A percentile compares a stretch with the other conserved stretches of the same genome.
phyloP scores from a whole-genome alignment of 2,797 vertebrate species.

The Denticeps clupeoides region DNA sequence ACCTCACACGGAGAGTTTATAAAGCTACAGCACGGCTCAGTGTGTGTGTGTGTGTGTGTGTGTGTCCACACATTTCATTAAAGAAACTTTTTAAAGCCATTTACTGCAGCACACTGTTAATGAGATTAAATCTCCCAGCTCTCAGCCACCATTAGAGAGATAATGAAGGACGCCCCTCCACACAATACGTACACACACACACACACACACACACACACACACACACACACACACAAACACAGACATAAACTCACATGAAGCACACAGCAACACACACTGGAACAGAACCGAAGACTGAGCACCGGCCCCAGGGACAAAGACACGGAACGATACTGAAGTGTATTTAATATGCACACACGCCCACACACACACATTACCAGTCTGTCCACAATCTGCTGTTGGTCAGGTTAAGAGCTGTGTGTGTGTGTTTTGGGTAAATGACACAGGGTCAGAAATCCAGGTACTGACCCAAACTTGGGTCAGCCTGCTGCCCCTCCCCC shows the following conservation, averaged over 20 bases:
- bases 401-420: neutral
- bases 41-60: slow-evolving; percentile 2
- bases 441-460: too few relatives aligned
- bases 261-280: neutral
- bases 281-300: neutral
- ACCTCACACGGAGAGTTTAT: too few relatives aligned
- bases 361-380: slow-evolving; percentile 6
- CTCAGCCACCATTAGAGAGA: slow-evolving; percentile 23
- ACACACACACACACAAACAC: neutral
- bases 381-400: too few relatives aligned
- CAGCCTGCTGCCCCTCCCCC: too few relatives aligned
- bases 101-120: slow-evolving; percentile 50
- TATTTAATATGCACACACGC: slow-evolving; percentile 7
- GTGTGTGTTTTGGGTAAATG: too few relatives aligned
- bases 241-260: slow-evolving; percentile 2
- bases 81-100: slow-evolving; percentile 54
- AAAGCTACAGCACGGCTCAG: too few relatives aligned
- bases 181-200: slow-evolving; percentile 1
- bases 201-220: neutral
- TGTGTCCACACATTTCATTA: slow-evolving; percentile 51
- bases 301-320: neutral
- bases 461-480: too few relatives aligned
- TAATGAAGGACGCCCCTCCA: slow-evolving; percentile 22
- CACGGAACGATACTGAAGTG: too few relatives aligned
- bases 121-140: slow-evolving; percentile 51